Percentiles rank a stretch among this genome's conserved stretches.
phyloP scores from a whole-genome alignment of 2,113 vertebrate species.

The Sorex araneus region DNA sequence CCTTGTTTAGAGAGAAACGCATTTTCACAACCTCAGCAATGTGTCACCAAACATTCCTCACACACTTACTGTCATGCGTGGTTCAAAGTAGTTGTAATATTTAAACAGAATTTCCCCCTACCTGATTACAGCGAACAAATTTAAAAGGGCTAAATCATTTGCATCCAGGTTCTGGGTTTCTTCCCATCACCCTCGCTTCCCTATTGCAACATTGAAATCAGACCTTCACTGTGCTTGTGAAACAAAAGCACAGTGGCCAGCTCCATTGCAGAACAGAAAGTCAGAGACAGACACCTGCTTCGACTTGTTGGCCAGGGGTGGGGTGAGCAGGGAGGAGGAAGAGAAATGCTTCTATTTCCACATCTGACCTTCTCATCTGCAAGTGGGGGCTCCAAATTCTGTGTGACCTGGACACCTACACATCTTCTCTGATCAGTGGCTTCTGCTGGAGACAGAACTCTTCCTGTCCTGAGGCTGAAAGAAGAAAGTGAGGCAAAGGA shows the following conservation, averaged over 20 bases:
- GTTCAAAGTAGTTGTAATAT: slow-evolving; percentile 68
- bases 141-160: slow-evolving; percentile 81
- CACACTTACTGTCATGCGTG: slow-evolving; percentile 41
- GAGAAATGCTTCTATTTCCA: slow-evolving; percentile 7
- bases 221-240: slow-evolving; percentile 57
- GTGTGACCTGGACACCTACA: neutral
- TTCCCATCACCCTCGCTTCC: slow-evolving; percentile 66
- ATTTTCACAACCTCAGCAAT: slow-evolving; percentile 45
- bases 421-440: neutral
- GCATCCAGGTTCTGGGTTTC: slow-evolving; percentile 72
- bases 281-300: slow-evolving; percentile 71
- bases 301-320: slow-evolving; percentile 12
- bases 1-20: slow-evolving; percentile 66
- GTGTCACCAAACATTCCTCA: slow-evolving; percentile 40
- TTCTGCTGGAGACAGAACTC: neutral
- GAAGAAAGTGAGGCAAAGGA: neutral
- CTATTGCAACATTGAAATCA: slow-evolving; percentile 57
- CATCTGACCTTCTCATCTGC: neutral
- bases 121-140: slow-evolving; percentile 64
- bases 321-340: neutral
- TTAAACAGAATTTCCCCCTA: slow-evolving; percentile 74
- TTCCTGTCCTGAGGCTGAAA: neutral
- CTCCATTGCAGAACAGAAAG: slow-evolving; percentile 77
- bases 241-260: slow-evolving; percentile 73
- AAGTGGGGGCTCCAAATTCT: neutral